Evolutionary conservation across 2,888 invertebrate genomes (phyloP), one percentile per base, ranked within the genome.

Genomic region (Oligia strigilis): DNA sequence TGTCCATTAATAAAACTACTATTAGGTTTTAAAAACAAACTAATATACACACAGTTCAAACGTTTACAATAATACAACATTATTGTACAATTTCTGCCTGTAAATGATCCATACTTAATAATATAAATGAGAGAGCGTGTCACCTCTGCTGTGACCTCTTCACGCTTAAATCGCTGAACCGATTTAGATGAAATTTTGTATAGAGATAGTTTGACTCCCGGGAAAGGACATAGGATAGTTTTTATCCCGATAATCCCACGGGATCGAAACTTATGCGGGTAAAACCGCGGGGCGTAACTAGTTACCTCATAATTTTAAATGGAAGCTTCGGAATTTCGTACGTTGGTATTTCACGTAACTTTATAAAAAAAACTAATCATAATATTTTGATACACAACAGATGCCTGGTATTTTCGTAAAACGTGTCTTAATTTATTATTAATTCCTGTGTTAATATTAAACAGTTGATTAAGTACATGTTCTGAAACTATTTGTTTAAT

Each of bases 321-420:
- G 9, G 1, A 71, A 65, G 40, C 46, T 70, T 71, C 29, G 0
- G 5, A 40, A 65, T 70, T 52, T 52, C 2, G 13, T 23, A 46
- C 5, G 5, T 36, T 74, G 13, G 2, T 40, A 55, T 17, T 46
- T n/a, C 11, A 58, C 58, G n/a, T 46, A n/a, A 67, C 14, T 23
- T n/a, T 14, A 17, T 1, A 52, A 76, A 66, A 66, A 52, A n/a
- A 60, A 9, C 9, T 29, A n/a, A 40, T 19, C 60, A 72, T 40
- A 70, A 75, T 66, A 70, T 58, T 83, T 43, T 74, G 66, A 84
- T 17, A 40, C 2, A 64, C 0, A 77, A 58, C 83, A 83, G 84
- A 84, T 72, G 83, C 36, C 14, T 40, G 2, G 0, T 72, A 66
- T 74, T 83, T 73, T 64, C 55, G 9, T 43, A n/a, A 80, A 80